Base-by-base conservation (phyloP, 2,888 invertebrate genomes). In the Eupithecia vulgata region DNA sequence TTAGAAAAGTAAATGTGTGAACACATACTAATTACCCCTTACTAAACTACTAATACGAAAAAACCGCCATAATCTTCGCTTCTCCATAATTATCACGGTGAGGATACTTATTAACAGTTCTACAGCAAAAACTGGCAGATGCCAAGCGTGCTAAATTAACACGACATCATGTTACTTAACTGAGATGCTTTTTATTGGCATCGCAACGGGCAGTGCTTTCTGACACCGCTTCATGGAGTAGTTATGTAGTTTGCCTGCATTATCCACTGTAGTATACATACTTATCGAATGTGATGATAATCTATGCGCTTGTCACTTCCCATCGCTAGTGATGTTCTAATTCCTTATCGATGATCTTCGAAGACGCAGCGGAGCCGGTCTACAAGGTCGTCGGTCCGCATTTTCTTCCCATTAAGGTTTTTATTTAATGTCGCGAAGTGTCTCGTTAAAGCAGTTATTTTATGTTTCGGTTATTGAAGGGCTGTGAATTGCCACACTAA, bases 361-460 rank as follows among this genome's bases (percentile, higher is more conserved):
- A 68, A 52, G 57, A 71, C 68, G 69, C 67, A 35, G 34, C 62
- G 10, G 17, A 34, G 62, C 35, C 62, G 62, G n/a, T 62, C 62
- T 35, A 35, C 61, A 83, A 80, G 82, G 83, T 81, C n/a, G 35
- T 30, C 30, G 4, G 17, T 62, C 62, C 35, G 34, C 35, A n/a
- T 62, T 64, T 37, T 64, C 64, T 21, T 59, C 59, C 5, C 21
- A 25, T 64, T 37, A 12, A n/a, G n/a, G 21, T 64, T 30, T 30
- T 12, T 40, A 64, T 37, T 30, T 12, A 64, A 64, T 37, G 64
- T 57, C 65, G 67, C 64, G 61, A 48, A 76, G 70, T 65, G 64
- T 70, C 72, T 68, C 67, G 74, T 62, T 68, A 74, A 68, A 70
- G 68, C 70, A 67, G 62, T 42, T 65, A 68, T 74, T 73, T 72